phyloP scores from a whole-genome alignment of 2,888 invertebrate genomes.

The Spatulosminthurus flaviceps region DNA sequence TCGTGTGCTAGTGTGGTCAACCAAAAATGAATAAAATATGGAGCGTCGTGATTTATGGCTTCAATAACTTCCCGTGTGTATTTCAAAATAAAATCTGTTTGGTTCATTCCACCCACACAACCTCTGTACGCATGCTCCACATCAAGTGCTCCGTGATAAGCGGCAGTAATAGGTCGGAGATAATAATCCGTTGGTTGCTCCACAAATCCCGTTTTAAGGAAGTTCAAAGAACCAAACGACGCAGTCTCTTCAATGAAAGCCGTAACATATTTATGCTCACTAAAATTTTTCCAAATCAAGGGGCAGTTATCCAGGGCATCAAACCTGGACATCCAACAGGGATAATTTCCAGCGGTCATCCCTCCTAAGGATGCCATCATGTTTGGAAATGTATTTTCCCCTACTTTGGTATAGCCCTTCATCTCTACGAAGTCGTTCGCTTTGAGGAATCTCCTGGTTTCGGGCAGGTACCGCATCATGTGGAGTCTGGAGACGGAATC shows the following conservation, averaged over 20 bases:
- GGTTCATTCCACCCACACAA: slow-evolving; percentile 55
- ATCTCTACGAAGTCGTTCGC: slow-evolving; percentile 77
- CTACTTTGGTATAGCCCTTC: slow-evolving; percentile 75
- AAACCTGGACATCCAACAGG: slow-evolving; percentile 62
- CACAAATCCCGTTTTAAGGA: slow-evolving; percentile 76
- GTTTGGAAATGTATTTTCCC: slow-evolving; percentile 91
- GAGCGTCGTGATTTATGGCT: slow-evolving; percentile 50
- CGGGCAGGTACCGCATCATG: slow-evolving; percentile 78
- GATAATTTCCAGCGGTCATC: slow-evolving; percentile 58
- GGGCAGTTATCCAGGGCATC: slow-evolving; percentile 75
- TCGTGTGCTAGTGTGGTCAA: slow-evolving; percentile 63
- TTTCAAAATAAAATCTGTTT: slow-evolving; percentile 55
- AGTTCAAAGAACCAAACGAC: slow-evolving; percentile 79
- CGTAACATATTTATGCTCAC: slow-evolving; percentile 77
- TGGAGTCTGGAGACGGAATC: slow-evolving; percentile 69
- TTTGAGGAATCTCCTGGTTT: slow-evolving; percentile 75
- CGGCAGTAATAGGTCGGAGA: slow-evolving; percentile 77
- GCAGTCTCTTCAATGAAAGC: slow-evolving; percentile 83
- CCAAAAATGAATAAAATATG: slow-evolving; percentile 61
- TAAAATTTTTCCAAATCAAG: slow-evolving; percentile 81
- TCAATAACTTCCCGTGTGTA: slow-evolving; percentile 52
- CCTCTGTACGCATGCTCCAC: slow-evolving; percentile 39
- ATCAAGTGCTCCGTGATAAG: slow-evolving; percentile 66
- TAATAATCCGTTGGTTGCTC: slow-evolving; percentile 84
- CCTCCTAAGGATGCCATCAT: slow-evolving; percentile 76